Conservation (phyloP, 2,113 vertebrate species). For the Amia ocellicauda region DNA sequence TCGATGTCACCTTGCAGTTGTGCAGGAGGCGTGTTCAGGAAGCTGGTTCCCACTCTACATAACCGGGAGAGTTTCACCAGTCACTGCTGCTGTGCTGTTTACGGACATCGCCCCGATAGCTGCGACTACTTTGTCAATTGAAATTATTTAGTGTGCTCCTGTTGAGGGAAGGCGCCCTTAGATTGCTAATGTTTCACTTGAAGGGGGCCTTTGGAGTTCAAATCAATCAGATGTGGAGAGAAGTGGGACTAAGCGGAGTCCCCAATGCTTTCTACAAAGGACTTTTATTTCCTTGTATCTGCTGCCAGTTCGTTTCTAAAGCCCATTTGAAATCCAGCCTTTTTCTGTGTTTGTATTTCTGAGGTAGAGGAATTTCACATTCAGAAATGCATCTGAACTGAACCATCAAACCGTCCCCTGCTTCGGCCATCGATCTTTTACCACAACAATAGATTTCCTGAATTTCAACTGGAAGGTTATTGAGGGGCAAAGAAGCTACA, state of each 20-base stretch:
- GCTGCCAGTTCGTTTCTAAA: background rate
- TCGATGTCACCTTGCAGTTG: too few relatives aligned
- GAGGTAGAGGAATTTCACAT: background rate
- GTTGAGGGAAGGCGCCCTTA: background rate
- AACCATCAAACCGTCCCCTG: background rate
- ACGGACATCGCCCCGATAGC: too few relatives aligned
- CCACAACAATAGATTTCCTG: background rate
- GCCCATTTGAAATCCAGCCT: background rate
- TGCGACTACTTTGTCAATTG: too few relatives aligned
- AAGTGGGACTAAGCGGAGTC: background rate
- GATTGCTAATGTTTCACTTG: constrained; percentile 6
- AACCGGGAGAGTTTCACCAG: too few relatives aligned
- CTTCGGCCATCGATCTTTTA: background rate
- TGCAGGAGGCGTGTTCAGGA: too few relatives aligned
- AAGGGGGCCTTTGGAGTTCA: constrained; percentile 4
- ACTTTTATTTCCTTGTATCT: background rate
- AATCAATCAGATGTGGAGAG: constrained; percentile 7
- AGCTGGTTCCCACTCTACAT: too few relatives aligned
- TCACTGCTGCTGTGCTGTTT: too few relatives aligned
- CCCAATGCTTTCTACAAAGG: constrained; percentile 16
- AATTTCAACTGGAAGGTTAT: background rate
- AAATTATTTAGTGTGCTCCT: too few relatives aligned
- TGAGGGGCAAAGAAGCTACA: background rate
- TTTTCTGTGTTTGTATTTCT: background rate
- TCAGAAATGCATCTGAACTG: background rate